Evolutionary conservation across 2,888 invertebrate genomes (phyloP).

Genomic region (Chrysolina oricalcia): DNA sequence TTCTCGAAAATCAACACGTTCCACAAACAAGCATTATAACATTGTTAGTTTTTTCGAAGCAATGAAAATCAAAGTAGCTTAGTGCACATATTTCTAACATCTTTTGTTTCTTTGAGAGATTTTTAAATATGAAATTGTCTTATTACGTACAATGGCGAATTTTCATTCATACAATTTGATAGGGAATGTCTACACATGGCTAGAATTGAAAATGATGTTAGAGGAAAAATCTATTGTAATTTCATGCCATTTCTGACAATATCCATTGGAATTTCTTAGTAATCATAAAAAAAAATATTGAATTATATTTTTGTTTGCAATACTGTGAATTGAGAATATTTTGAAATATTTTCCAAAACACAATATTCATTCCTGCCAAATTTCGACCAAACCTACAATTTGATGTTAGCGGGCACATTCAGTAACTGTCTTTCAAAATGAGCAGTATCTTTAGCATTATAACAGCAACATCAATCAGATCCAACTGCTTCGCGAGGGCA

Average conservation of each 20-base stretch:
- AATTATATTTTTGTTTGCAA: too few relatives aligned
- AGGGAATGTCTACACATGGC: not conserved
- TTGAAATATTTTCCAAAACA: not conserved
- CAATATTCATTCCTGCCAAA: not conserved
- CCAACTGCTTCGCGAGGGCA: constrained; percentile 29
- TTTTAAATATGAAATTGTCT: constrained; percentile 55
- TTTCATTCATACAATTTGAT: not conserved
- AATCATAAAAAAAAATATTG: too few relatives aligned
- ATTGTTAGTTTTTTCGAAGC: constrained; percentile 50
- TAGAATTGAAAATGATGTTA: not conserved
- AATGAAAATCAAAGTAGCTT: constrained; percentile 52
- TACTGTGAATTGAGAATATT: too few relatives aligned
- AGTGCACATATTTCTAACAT: constrained; percentile 54
- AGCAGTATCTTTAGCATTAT: constrained; percentile 7
- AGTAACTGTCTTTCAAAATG: not conserved
- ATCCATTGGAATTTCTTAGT: too few relatives aligned
- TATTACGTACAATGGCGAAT: constrained; percentile 34
- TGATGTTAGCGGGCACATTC: not conserved
- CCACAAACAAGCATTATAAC: constrained; percentile 51
- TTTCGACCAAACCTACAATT: not conserved
- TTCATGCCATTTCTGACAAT: too few relatives aligned
- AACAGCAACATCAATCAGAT: constrained; percentile 7
- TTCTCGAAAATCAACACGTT: constrained; percentile 49
- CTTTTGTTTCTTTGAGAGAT: constrained; percentile 43
- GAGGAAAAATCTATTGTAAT: not conserved